Evolutionary conservation across 1,140 invertebrate species (phyloP).

Genomic region (Drosophila guanche): DNA sequence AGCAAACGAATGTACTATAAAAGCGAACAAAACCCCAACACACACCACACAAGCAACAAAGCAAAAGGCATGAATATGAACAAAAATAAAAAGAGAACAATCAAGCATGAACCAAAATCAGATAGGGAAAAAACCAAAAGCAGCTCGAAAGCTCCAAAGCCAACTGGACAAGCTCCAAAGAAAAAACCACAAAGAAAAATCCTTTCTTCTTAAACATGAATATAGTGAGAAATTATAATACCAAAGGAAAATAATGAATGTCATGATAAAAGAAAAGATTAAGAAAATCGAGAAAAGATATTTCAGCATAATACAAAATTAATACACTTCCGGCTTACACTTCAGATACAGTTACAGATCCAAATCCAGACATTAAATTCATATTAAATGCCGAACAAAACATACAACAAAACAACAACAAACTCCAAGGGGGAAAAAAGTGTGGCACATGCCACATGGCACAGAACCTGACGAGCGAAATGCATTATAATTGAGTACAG

Average conservation of each 20-base stretch:
- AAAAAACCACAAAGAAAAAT: conserved; percentile 45
- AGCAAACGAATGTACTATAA: conserved; percentile 46
- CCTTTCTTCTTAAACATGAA: conserved; percentile 76
- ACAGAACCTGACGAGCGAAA: conserved; percentile 21
- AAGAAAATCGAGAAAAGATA: not conserved
- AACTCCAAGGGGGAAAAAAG: conserved; percentile 37
- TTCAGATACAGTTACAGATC: conserved; percentile 42
- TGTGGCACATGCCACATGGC: conserved; percentile 8
- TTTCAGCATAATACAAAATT: conserved; percentile 24
- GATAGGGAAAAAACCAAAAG: conserved; percentile 32
- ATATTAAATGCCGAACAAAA: conserved; percentile 66
- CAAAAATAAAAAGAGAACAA: conserved; percentile 15
- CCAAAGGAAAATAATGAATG: conserved; percentile 15
- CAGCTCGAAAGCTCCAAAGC: conserved; percentile 37
- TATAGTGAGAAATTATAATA: conserved; percentile 36
- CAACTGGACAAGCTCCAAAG: conserved; percentile 29
- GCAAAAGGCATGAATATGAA: conserved; percentile 60
- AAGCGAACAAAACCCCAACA: conserved; percentile 28
- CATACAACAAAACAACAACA: conserved; percentile 51
- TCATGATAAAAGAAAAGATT: conserved; percentile 26
- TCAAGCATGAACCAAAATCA: conserved; percentile 29
- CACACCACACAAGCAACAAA: conserved; percentile 19
- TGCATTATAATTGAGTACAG: conserved; percentile 68
- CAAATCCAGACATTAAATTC: conserved; percentile 37
- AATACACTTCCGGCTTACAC: conserved; percentile 56